Evolutionary conservation across 2,797 vertebrate species (phyloP), one percentile per base, ranked within the genome.

Genomic region (Danio kyathit): DNA sequence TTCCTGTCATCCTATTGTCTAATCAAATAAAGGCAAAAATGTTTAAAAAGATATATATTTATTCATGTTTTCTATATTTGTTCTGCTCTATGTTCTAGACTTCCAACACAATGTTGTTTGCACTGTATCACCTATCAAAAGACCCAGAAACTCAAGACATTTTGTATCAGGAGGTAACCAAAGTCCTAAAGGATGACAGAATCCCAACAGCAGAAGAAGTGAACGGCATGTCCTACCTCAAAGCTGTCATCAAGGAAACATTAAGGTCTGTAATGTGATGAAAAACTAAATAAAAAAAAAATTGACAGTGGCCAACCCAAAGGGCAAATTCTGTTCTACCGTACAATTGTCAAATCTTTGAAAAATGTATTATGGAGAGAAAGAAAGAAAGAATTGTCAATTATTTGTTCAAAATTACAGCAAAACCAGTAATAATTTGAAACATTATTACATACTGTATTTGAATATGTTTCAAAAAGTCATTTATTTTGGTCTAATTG

Each of bases 41-140:
- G 29, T 29, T 29, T 29, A 1, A 1, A 29, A 29, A 29, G 29
- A 29, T 29, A 1, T 29, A 29, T 29, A 29, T 29, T 29, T 29
- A 29, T 3, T 1, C 29, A 29, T 29, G 29, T 29, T 29, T 29
- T 29, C 64, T 4, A 13, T 17, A n/a, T 6, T 82, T 14, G 5
- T 43, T 19, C 72, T 2, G 67, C 8, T 81, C 40, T 11, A 4
- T 80, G 59, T 8, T 64, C 11, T 80, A 95, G 95, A 96, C 94
- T 10, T 95, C 95, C 87, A 96, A 96, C 72, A 93, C 93, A 7
- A 83, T 95, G 80, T 88, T 92, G 46, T 96, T 93, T 94, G 82
- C 90, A 40, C 70, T 95, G 44, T 86, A 96, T 82, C 84, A 93
- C 66, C 88, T 96, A 54, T 94, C 95, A 65, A 87, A 48, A 56